A percentile compares a stretch with the other conserved stretches of the same genome.
phyloP scores from a whole-genome alignment of 2,113 vertebrate genomes.

The Neodontobutis hainanensis region DNA sequence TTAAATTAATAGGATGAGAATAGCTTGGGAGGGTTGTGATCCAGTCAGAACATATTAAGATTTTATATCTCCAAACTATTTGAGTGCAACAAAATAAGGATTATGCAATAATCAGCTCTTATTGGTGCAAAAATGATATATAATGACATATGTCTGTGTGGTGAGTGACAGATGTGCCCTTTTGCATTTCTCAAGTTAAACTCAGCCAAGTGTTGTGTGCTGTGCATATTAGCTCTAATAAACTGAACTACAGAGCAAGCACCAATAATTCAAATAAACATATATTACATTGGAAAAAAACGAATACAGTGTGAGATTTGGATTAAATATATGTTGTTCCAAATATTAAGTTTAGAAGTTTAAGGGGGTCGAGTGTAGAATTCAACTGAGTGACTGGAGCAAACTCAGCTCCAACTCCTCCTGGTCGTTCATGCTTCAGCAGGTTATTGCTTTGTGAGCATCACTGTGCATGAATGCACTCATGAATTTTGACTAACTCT shows the following conservation, averaged over 20 bases:
- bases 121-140: conserved; percentile 7
- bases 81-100: not conserved
- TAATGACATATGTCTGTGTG: too few relatives aligned
- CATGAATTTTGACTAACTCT: conserved; percentile 62
- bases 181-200: conserved; percentile 12
- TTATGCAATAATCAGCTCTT: conserved; percentile 1
- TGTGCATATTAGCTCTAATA: not conserved
- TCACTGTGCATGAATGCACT: conserved; percentile 57
- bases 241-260: conserved; percentile 10
- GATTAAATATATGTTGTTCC: not conserved
- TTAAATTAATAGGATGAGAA: too few relatives aligned
- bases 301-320: not conserved
- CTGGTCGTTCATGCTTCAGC: conserved; percentile 46
- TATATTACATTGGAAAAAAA: not conserved
- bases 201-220: conserved; percentile 7
- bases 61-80: not conserved
- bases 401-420: conserved; percentile 24
- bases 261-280: conserved; percentile 3
- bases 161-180: conserved; percentile 11
- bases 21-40: too few relatives aligned
- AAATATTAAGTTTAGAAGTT: not conserved
- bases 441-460: conserved; percentile 52
- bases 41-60: too few relatives aligned
- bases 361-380: not conserved
- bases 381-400: conserved; percentile 17